Conservation (phyloP, 2,888 invertebrate genomes). For the Lepidocyrtinus sp. region DNA sequence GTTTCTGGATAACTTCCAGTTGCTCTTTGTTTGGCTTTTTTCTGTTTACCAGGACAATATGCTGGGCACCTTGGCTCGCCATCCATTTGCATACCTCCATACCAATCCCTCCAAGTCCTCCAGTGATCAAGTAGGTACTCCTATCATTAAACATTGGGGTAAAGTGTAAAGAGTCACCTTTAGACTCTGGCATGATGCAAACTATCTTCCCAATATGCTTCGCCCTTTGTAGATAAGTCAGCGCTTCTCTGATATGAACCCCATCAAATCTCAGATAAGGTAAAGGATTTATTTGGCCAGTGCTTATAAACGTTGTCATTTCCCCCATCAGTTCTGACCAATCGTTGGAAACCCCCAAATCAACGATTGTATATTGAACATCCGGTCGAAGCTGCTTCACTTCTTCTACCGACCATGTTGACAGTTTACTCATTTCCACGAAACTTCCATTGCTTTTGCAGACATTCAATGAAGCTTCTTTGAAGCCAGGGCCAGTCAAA, state of each 20-base stretch:
- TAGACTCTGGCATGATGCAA: constrained; percentile 26
- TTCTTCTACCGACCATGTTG: constrained; percentile 46
- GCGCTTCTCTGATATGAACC: constrained; percentile 23
- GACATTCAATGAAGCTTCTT: constrained; percentile 40
- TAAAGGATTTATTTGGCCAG: not conserved
- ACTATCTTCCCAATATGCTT: constrained; percentile 53
- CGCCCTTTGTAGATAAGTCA: constrained; percentile 41
- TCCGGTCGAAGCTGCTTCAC: constrained; percentile 41
- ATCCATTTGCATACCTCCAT: constrained; percentile 34
- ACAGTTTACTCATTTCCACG: constrained; percentile 55
- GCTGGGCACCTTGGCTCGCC: constrained; percentile 28
- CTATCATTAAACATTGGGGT: constrained; percentile 18
- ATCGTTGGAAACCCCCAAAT: constrained; percentile 15
- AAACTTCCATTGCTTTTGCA: constrained; percentile 40
- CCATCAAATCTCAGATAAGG: constrained; percentile 35
- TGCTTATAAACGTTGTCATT: constrained; percentile 2
- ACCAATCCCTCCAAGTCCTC: constrained; percentile 47
- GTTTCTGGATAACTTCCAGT: constrained; percentile 24
- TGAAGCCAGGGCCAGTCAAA: constrained; percentile 52
- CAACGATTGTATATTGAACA: constrained; percentile 50
- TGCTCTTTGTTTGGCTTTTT: constrained; percentile 12
- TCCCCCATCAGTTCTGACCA: not conserved
- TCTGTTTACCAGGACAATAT: constrained; percentile 24
- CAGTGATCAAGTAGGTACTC: constrained; percentile 36
- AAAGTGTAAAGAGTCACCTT: no score